A percentile compares a stretch with the other conserved stretches of the same genome.
Conservation (phyloP, 2,888 invertebrate species). For the Lymantria monacha region DNA sequence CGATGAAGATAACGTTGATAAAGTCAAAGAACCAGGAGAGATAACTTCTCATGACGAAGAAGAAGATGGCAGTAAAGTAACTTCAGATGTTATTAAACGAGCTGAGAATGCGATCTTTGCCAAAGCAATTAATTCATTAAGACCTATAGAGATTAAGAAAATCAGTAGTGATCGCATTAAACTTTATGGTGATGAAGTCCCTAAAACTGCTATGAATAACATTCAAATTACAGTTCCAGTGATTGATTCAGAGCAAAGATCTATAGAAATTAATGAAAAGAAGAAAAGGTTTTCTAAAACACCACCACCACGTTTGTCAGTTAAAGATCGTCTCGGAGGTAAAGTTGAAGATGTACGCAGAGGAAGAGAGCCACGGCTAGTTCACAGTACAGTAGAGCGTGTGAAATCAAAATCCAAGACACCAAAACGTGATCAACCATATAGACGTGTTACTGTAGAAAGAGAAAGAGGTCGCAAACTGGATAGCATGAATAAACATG, state of each 20-base stretch:
- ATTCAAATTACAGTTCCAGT: slow-evolving; percentile 82
- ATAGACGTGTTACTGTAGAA: slow-evolving; percentile 78
- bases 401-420: slow-evolving; percentile 80
- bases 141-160: slow-evolving; percentile 89
- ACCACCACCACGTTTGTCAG: slow-evolving; percentile 86
- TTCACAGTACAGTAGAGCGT: slow-evolving; percentile 80
- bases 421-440: slow-evolving; percentile 70
- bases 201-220: slow-evolving; percentile 67
- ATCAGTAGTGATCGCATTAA: slow-evolving; percentile 87
- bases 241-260: slow-evolving; percentile 64
- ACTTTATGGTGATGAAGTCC: slow-evolving; percentile 80
- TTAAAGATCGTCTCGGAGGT: slow-evolving; percentile 90
- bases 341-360: slow-evolving; percentile 85
- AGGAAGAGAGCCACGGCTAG: slow-evolving; percentile 76
- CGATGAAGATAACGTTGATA: slow-evolving; percentile 79
- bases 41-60: slow-evolving; percentile 71
- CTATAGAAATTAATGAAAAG: slow-evolving; percentile 74
- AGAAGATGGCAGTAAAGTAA: slow-evolving; percentile 86
- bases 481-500: slow-evolving; percentile 47
- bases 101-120: slow-evolving; percentile 96
- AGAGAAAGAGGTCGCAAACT: slow-evolving; percentile 65
- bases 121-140: slow-evolving; percentile 91
- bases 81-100: slow-evolving; percentile 93
- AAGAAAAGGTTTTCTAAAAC: slow-evolving; percentile 69
- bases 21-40: slow-evolving; percentile 72